Evolutionary conservation across 2,888 invertebrate genomes (phyloP).

Genomic region (Drosophila buzzatii): DNA sequence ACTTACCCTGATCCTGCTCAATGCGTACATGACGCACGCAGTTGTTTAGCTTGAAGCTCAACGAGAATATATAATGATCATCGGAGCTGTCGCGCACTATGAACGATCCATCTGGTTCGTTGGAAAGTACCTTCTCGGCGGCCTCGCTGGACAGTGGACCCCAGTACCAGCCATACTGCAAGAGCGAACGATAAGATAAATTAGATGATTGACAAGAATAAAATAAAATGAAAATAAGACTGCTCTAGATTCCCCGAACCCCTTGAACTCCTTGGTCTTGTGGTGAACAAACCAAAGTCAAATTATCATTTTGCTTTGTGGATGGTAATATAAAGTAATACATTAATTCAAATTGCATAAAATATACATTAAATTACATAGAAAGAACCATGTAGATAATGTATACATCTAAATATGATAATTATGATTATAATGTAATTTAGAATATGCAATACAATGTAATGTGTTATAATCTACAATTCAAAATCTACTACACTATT

Average conservation of each 20-base stretch:
- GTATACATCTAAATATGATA: too few relatives aligned
- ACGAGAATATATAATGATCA: slow-evolving; percentile 97
- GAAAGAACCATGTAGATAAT: too few relatives aligned
- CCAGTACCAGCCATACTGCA: slow-evolving; percentile 98
- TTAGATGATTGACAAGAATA: neutral
- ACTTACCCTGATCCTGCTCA: slow-evolving; percentile 96
- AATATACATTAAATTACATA: too few relatives aligned
- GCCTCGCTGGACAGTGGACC: slow-evolving; percentile 96
- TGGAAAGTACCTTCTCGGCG: slow-evolving; percentile 95
- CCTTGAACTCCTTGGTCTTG: neutral
- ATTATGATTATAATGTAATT: too few relatives aligned
- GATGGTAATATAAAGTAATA: too few relatives aligned
- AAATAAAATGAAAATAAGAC: neutral
- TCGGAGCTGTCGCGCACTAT: slow-evolving; percentile 97
- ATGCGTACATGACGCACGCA: slow-evolving; percentile 95
- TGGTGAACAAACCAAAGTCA: neutral
- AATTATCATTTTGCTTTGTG: too few relatives aligned
- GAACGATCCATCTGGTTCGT: slow-evolving; percentile 97
- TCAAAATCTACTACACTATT: too few relatives aligned
- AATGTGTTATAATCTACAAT: too few relatives aligned
- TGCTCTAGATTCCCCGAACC: neutral
- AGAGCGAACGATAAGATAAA: slow-evolving; percentile 16
- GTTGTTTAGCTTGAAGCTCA: slow-evolving; percentile 96
- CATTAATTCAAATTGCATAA: too few relatives aligned
- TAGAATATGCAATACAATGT: too few relatives aligned